Evolutionary conservation across 2,797 vertebrate species (phyloP), one percentile per base, ranked within the genome.

Genomic region (Varecia variegata): DNA sequence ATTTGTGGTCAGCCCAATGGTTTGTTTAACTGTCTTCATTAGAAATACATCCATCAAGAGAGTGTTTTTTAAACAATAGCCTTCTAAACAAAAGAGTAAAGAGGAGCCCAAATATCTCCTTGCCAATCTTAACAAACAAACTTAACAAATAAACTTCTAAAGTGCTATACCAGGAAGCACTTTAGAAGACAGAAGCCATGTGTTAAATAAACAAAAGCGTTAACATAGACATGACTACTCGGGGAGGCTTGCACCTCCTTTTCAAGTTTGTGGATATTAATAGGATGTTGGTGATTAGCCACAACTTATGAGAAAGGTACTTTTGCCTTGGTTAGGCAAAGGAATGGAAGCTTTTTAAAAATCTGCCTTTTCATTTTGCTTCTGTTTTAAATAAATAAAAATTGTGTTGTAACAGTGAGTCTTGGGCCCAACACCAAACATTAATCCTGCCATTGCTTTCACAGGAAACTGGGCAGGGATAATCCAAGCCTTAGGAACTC

Each of bases 71-170:
- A 96, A 95, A 86, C 38, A 89, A 45, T 32, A 80, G 68, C 76
- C 73, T 96, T 95, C 81, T 73, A 90, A 96, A 96, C 86, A 96
- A 89, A 90, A 92, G 84, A 90, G 62, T 70, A 76, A 92, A 87
- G 50, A 71, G 58, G 81, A 96, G 83, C 74, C 47, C 67, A 96
- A 56, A 35, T 79, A 79, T 76, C 80, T 81, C 89, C 38, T 79
- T 76, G 52, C 80, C 67, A 60, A 35, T 91, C 85, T 84, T 83
- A 94, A 90, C 68, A 88, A 96, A 93, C 84, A 92, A 52, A 74
- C 32, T 83, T 68, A 6, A 25, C 54, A 56, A 56, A 56, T 56
- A 56, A 56, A 56, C 54, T 56, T 56, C 23, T 56, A 25, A 56
- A 56, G 54, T 1, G 14, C 38, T 77, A 13, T 73, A 71, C 67